These are phyloP conservation scores for Galerucella nymphaeae DNA, from an alignment of 2,888 invertebrate genomes.

Conservation along the genomic window DNA sequence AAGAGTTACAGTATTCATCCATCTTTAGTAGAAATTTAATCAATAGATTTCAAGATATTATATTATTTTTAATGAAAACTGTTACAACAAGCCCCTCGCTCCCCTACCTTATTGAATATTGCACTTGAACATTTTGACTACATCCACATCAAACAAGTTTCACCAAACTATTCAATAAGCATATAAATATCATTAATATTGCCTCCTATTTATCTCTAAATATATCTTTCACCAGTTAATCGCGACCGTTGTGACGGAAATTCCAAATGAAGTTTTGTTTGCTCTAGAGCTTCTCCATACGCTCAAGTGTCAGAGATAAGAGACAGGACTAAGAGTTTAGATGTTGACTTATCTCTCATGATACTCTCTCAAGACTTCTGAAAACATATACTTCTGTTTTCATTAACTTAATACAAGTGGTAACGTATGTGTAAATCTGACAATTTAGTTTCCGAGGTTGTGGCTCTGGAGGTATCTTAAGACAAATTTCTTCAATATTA, in stretches of 20 bases:
- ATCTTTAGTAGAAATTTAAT: no score
- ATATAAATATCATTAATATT: no score
- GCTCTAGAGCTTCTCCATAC: conserved; percentile 7
- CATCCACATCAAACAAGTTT: no score
- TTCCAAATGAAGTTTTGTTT: conserved; percentile 4
- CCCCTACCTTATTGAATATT: no score
- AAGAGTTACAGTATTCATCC: no score
- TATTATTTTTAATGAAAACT: no score
- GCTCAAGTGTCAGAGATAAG: conserved; percentile 35
- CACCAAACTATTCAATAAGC: no score
- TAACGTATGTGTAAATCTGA: conserved; percentile 24
- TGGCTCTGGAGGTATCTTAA: background rate
- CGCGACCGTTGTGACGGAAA: background rate
- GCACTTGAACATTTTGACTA: no score
- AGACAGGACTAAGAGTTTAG: conserved; percentile 37
- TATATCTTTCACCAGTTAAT: background rate
- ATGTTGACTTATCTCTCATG: conserved; percentile 47
- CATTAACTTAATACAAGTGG: conserved; percentile 37
- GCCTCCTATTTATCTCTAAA: no score
- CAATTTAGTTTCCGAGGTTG: background rate
- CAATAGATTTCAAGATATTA: no score
- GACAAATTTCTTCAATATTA: no score
- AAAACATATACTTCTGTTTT: conserved; percentile 40
- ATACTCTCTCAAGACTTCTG: conserved; percentile 46
- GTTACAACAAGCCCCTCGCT: no score